Evolutionary conservation across 2,888 invertebrate species (phyloP), one percentile per base, ranked within the genome.

Genomic region (Eupithecia subumbrata): DNA sequence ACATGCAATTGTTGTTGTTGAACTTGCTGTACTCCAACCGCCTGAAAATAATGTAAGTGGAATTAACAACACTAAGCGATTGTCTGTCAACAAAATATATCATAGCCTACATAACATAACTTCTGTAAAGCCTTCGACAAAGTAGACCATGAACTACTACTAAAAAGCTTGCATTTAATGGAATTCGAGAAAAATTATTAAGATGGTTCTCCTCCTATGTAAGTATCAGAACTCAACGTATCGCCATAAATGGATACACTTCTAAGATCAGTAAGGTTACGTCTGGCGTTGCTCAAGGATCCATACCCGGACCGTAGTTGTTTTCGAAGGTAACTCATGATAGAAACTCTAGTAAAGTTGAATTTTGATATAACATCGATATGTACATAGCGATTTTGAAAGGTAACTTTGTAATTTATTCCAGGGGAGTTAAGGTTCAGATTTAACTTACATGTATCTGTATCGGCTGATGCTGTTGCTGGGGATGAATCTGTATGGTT

Each of bases 401-500:
- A 63, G 18, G 45, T 5, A 2, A n/a, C 52, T 52, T 48, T 34
- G 8, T 8, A 48, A 37, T 52, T 52, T 30, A 48, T 5, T n/a
- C 48, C 66, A 60, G n/a, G 5, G 18, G 5, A 52, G 25, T 63
- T 25, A 63, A 63, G 63, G 25, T 52, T 43, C n/a, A 14, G 5
- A 43, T n/a, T 5, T 34, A 64, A 92, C 95, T 93, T 80, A 95
- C 95, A 75, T 95, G 95, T 79, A 95, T 94, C 76, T 95, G 95
- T 86, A 95, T 94, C 0, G 95, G 95, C 77, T 95, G 95, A 70
- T 94, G 95, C 76, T 95, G 95, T 69, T 94, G 95, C 76, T 95
- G 95, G 5, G 95, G 95, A 66, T 95, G 95, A 71, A 95, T 91
- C 78, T 95, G 95, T 83, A 95, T 95, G 0, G 95, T 93, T 79